Percentiles rank a stretch among this genome's conserved stretches.
These are phyloP conservation scores for Oostethus manadensis DNA, from an alignment of 2,113 vertebrate genomes.

Conservation along the genomic window DNA sequence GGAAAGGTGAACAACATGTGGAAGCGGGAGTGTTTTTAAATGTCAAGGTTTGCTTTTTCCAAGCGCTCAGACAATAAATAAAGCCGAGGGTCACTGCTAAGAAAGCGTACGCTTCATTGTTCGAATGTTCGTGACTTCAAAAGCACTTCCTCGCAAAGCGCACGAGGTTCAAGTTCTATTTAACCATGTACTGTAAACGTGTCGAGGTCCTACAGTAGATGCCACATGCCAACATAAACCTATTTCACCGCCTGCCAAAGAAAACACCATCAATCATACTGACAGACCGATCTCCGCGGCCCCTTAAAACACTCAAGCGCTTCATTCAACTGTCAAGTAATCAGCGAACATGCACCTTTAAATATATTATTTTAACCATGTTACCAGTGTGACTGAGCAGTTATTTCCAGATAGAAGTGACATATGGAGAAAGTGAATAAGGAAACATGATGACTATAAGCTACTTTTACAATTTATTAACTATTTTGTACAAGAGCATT, in stretches of 20 bases:
- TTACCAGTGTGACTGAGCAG: neutral
- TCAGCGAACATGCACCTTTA: neutral
- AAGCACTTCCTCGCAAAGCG: slow-evolving; percentile 41
- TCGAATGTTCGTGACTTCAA: slow-evolving; percentile 40
- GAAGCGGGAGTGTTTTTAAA: slow-evolving; percentile 52
- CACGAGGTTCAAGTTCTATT: slow-evolving; percentile 37
- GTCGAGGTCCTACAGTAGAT: slow-evolving; percentile 6
- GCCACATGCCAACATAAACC: slow-evolving; percentile 1
- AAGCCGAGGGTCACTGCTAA: slow-evolving; percentile 27
- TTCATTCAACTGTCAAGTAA: neutral
- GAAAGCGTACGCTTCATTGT: slow-evolving; percentile 40
- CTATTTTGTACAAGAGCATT: slow-evolving; percentile 1
- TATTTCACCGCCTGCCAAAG: slow-evolving; percentile 6
- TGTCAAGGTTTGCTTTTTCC: slow-evolving; percentile 36
- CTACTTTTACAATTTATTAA: neutral
- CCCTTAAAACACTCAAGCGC: slow-evolving; percentile 5
- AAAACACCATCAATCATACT: slow-evolving; percentile 44
- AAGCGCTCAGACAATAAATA: slow-evolving; percentile 43
- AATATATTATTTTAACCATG: neutral
- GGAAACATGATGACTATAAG: neutral
- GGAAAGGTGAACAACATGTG: slow-evolving; percentile 62
- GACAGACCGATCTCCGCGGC: slow-evolving; percentile 28
- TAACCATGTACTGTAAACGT: slow-evolving; percentile 23
- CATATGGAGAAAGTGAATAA: neutral
- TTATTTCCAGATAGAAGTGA: neutral